A percentile compares a stretch with the other conserved stretches of the same genome.
Conservation (phyloP, 2,797 vertebrate genomes). For the Malacoraja senta region DNA sequence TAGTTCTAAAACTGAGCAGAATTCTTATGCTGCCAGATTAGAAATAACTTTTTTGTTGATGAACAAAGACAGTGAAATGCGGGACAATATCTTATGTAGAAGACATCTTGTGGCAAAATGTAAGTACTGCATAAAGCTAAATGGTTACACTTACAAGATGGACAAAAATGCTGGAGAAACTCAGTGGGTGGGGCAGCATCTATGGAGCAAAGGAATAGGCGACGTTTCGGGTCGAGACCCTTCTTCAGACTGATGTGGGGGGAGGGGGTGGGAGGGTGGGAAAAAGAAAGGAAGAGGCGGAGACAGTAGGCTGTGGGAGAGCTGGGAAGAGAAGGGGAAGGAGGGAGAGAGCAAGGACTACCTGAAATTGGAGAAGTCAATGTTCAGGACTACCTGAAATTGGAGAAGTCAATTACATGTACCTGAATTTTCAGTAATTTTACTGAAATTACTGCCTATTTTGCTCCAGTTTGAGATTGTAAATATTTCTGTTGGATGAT, state of each 20-base stretch:
- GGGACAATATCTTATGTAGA: background rate
- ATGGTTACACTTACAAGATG: background rate
- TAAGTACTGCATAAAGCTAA: background rate
- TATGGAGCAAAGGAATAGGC: too few relatives aligned
- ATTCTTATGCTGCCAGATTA: background rate
- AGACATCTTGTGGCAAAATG: slow-evolving; percentile 13
- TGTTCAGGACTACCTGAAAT: too few relatives aligned
- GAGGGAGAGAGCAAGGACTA: too few relatives aligned
- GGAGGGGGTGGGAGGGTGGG: too few relatives aligned
- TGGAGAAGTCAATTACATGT: background rate
- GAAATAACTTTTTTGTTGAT: background rate
- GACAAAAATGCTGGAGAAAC: too few relatives aligned
- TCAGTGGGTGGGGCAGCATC: too few relatives aligned
- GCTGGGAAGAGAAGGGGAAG: too few relatives aligned
- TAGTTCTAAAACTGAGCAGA: background rate
- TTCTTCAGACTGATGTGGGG: too few relatives aligned
- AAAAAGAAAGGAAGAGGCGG: too few relatives aligned
- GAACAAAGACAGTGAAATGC: background rate
- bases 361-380: too few relatives aligned
- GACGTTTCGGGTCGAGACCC: too few relatives aligned
- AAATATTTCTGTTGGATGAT: background rate
- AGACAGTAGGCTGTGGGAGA: too few relatives aligned
- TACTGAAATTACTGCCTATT: background rate
- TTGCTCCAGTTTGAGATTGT: background rate
- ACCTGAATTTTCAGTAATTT: background rate